phyloP scores from a whole-genome alignment of 2,113 vertebrate species.

The Melanerpes formicivorus region DNA sequence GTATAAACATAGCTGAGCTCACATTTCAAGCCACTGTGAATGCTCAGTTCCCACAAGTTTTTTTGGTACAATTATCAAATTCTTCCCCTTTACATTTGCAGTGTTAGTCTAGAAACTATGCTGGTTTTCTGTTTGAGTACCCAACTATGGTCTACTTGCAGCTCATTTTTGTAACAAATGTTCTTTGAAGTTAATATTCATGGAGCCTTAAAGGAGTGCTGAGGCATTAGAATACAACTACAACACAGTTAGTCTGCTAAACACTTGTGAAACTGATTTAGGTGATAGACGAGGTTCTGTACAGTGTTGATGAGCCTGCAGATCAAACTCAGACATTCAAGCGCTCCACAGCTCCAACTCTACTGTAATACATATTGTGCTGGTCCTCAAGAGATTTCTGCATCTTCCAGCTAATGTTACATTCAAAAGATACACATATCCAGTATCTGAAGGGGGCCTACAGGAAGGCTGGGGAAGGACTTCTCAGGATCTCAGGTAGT shows the following conservation, averaged over 20 bases:
- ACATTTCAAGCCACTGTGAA: constrained; percentile 10
- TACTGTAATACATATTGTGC: rapidly evolving
- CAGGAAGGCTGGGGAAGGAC: too few species aligned
- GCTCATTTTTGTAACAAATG: neutral
- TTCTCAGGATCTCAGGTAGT: too few species aligned
- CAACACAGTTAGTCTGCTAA: neutral
- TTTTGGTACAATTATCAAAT: constrained; percentile 11
- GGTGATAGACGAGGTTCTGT: neutral
- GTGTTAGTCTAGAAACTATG: neutral
- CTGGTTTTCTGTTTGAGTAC: neutral
- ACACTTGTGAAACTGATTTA: neutral
- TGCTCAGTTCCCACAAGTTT: constrained; percentile 1
- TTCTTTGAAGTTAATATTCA: neutral
- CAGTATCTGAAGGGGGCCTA: too few species aligned
- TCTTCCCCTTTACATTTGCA: neutral
- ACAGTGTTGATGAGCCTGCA: neutral
- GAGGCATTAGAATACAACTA: neutral
- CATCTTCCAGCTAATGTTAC: too few species aligned
- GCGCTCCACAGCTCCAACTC: neutral
- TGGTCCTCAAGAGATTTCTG: too few species aligned
- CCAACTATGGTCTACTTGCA: neutral
- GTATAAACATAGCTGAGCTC: neutral
- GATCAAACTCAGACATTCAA: neutral
- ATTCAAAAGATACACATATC: neutral
- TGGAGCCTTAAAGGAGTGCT: neutral